phyloP scores from a whole-genome alignment of 2,797 vertebrate species.

The Menidia menidia region DNA sequence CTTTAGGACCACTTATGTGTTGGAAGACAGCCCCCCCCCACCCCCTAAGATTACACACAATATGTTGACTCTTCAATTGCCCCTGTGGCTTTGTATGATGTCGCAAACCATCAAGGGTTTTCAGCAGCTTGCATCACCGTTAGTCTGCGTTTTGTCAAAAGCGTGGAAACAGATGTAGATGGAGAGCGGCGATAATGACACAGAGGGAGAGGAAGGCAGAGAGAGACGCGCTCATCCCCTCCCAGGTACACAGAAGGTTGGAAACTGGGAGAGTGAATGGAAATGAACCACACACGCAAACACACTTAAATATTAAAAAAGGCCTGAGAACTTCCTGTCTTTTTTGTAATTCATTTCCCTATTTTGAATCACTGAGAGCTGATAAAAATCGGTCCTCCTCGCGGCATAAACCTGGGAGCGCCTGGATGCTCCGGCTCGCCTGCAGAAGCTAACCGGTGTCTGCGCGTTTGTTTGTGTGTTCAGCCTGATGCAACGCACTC shows the following conservation, averaged over 20 bases:
- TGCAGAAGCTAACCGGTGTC: conserved; percentile 8
- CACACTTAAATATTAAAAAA: conserved; percentile 23
- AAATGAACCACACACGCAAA: conserved; percentile 2
- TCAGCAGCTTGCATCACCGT: conserved; percentile 42
- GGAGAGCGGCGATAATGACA: background rate
- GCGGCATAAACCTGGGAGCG: background rate
- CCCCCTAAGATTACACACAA: too few relatives aligned
- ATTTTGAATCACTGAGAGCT: conserved; percentile 11
- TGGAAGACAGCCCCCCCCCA: too few relatives aligned
- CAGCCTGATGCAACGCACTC: conserved; percentile 26
- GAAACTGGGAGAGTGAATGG: background rate
- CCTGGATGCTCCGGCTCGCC: conserved; percentile 1
- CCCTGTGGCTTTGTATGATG: background rate
- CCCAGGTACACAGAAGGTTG: conserved; percentile 6
- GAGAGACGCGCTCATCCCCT: conserved; percentile 1
- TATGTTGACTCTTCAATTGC: background rate
- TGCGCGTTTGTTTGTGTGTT: background rate
- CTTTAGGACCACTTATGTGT: too few relatives aligned
- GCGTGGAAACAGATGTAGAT: background rate
- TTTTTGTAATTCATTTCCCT: conserved; percentile 15
- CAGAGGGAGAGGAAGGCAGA: background rate
- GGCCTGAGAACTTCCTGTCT: conserved; percentile 38
- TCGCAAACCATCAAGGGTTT: conserved; percentile 9
- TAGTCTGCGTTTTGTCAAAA: conserved; percentile 1
- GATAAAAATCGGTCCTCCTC: conserved; percentile 19